Conservation (phyloP, 53 echinoderm and acorn worm species). For the Actinopyga echinites region DNA sequence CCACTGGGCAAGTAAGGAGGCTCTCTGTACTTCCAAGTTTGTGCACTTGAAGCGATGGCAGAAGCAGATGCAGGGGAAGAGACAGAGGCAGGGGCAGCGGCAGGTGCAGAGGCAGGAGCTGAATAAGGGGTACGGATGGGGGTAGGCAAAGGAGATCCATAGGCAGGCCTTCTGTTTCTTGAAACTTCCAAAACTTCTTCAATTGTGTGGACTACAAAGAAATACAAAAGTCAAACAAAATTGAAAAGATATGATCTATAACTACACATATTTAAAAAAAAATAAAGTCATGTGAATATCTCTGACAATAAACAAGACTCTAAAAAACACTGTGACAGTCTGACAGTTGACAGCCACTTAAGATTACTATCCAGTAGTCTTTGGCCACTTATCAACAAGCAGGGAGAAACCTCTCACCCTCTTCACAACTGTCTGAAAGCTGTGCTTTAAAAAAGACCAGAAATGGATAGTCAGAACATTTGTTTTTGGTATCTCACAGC, state of each 20-base stretch:
- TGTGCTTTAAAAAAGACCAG: too few relatives aligned
- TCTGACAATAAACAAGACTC: too few relatives aligned
- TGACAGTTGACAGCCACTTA: too few relatives aligned
- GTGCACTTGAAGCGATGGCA: background rate
- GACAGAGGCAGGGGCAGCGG: background rate
- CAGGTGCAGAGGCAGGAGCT: background rate
- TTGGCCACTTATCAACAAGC: too few relatives aligned
- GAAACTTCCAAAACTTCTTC: constrained; percentile 60
- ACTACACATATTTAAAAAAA: background rate
- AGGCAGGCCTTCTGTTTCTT: background rate
- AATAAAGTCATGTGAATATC: too few relatives aligned
- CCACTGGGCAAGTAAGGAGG: constrained; percentile 80
- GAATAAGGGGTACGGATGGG: too few relatives aligned
- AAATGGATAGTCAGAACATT: too few relatives aligned
- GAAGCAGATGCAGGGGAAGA: constrained; percentile 26
- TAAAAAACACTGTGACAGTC: too few relatives aligned
- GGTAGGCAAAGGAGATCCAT: background rate
- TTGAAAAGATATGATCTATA: background rate
- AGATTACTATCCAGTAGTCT: too few relatives aligned
- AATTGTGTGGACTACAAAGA: constrained; percentile 51
- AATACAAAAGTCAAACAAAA: background rate
- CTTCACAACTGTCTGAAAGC: too few relatives aligned
- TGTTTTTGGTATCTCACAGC: too few relatives aligned
- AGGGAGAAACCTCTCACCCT: too few relatives aligned
- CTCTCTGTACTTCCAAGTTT: constrained; percentile 72